Percentiles rank a stretch among this genome's conserved stretches.
These are phyloP conservation scores for Pao palembangensis DNA, from an alignment of 2,113 vertebrate species.

Conservation along the genomic window DNA sequence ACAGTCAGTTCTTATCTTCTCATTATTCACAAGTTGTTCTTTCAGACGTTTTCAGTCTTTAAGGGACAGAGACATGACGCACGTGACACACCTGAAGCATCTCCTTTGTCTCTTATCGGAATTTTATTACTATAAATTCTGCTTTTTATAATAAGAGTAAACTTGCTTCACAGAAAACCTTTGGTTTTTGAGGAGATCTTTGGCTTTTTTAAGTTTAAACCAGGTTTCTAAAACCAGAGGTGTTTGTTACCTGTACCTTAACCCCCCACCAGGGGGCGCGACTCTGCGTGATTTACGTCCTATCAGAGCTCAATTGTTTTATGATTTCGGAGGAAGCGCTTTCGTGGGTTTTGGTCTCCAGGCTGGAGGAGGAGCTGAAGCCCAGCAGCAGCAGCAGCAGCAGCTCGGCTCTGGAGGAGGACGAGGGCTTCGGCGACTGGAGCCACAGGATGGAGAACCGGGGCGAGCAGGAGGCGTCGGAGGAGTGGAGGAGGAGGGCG, in stretches of 20 bases:
- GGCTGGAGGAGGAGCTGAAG: slow-evolving; percentile 68
- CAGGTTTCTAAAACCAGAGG: no score
- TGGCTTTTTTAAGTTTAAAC: no score
- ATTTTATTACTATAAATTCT: no score
- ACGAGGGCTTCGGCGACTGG: slow-evolving; percentile 91
- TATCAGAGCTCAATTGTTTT: background rate
- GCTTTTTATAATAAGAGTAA: no score
- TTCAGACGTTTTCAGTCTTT: no score
- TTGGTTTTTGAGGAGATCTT: no score
- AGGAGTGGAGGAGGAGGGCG: background rate
- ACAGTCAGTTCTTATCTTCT: slow-evolving; percentile 21
- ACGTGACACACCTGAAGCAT: background rate
- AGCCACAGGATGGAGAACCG: slow-evolving; percentile 79
- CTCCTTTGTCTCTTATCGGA: background rate
- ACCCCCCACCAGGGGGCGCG: no score
- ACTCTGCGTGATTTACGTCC: background rate
- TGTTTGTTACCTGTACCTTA: no score
- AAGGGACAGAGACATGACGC: background rate
- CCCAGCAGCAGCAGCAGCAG: slow-evolving; percentile 21
- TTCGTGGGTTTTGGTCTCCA: slow-evolving; percentile 26
- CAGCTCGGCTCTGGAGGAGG: slow-evolving; percentile 79
- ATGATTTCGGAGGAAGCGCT: background rate
- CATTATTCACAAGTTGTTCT: background rate
- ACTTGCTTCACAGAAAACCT: no score
- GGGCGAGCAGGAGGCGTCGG: slow-evolving; percentile 40